phyloP scores from a whole-genome alignment of 2,113 vertebrate species.

The Atrichornis clamosus region DNA sequence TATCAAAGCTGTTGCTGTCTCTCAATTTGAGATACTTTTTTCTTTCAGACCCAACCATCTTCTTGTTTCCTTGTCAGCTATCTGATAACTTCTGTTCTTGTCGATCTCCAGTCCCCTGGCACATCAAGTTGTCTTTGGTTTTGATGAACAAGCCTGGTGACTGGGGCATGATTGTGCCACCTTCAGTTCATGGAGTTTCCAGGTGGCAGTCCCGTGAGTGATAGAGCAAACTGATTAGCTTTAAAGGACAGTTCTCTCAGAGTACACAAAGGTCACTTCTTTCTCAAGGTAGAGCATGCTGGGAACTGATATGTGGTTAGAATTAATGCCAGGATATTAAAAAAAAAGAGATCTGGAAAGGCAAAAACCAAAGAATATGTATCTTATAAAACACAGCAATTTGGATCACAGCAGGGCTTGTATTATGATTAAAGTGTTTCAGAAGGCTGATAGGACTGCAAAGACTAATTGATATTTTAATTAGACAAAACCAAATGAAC shows the following conservation, averaged over 20 bases:
- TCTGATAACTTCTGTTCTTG: neutral
- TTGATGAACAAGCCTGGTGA: neutral
- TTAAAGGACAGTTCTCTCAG: neutral
- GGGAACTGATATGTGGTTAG: neutral
- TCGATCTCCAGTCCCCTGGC: neutral
- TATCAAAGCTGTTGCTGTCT: neutral
- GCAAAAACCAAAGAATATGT: neutral
- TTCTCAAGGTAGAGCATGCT: neutral
- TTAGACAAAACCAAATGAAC: constrained; percentile 9
- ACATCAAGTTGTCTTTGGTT: neutral
- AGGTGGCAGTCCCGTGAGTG: neutral
- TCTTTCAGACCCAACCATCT: neutral
- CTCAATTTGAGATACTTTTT: neutral
- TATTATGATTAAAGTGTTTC: constrained; percentile 11
- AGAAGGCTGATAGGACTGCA: neutral
- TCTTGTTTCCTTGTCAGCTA: neutral
- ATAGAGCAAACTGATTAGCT: neutral
- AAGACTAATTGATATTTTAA: constrained; percentile 42
- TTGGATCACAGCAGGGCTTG: neutral
- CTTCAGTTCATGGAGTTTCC: neutral
- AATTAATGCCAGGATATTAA: neutral
- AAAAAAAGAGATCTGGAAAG: neutral
- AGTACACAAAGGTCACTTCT: neutral
- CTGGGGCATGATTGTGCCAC: neutral
- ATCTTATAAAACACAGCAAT: neutral